phyloP scores from a whole-genome alignment of 2,888 invertebrate species.

The Tricholauxania praeusta region DNA sequence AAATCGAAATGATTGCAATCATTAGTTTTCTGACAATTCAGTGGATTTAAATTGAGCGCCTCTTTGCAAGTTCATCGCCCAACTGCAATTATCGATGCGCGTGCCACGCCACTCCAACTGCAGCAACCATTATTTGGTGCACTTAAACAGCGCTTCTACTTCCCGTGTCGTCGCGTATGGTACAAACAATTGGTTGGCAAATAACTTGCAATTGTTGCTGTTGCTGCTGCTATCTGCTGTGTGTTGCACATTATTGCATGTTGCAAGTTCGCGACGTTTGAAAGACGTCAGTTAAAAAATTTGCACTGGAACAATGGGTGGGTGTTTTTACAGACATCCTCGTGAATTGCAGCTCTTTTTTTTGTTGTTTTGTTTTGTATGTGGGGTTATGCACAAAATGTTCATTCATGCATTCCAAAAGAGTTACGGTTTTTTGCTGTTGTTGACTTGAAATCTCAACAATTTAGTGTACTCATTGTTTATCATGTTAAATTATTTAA shows the following conservation, averaged over 20 bases:
- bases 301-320: slow-evolving; percentile 7
- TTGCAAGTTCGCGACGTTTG: background rate
- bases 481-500: too few relatives aligned
- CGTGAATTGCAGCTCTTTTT: too few relatives aligned
- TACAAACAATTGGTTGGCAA: slow-evolving; percentile 3
- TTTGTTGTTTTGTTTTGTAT: too few relatives aligned
- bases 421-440: too few relatives aligned
- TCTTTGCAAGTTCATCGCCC: slow-evolving; percentile 23
- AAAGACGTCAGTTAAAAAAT: background rate
- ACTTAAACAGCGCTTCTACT: background rate
- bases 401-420: too few relatives aligned
- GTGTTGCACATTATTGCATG: background rate
- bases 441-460: too few relatives aligned
- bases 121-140: background rate
- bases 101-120: slow-evolving; percentile 6
- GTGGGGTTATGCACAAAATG: too few relatives aligned
- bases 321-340: background rate
- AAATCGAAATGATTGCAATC: background rate
- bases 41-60: slow-evolving; percentile 6
- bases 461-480: too few relatives aligned
- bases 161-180: slow-evolving; percentile 12
- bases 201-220: slow-evolving; percentile 9
- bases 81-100: slow-evolving; percentile 19
- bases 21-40: background rate
- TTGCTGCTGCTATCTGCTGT: background rate